phyloP scores from a whole-genome alignment of 2,113 vertebrate species.

The Hymenochirus boettgeri region DNA sequence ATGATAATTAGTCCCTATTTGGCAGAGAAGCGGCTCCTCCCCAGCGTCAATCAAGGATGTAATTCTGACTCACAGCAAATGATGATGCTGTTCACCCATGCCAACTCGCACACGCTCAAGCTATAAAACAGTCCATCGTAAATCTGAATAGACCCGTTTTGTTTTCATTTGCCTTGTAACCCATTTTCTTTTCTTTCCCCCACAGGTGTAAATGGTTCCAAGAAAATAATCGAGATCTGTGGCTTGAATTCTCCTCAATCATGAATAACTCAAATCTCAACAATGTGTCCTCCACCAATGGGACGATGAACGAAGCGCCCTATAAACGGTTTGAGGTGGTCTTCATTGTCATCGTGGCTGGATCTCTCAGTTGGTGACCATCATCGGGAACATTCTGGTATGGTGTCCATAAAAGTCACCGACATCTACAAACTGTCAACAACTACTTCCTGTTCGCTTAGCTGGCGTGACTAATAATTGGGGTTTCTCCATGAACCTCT shows the following conservation, averaged over 20 bases:
- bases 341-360: slow-evolving; percentile 95
- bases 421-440: slow-evolving; percentile 96
- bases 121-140: too few relatives aligned
- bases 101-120: too few relatives aligned
- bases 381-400: slow-evolving; percentile 97
- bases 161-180: too few relatives aligned
- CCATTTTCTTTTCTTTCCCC: slow-evolving; percentile 45
- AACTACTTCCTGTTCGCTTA: slow-evolving; percentile 97
- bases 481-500: slow-evolving; percentile 98
- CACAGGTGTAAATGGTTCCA: slow-evolving; percentile 58
- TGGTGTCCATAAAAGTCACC: slow-evolving; percentile 97
- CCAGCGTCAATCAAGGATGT: too few relatives aligned
- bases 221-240: slow-evolving; percentile 33
- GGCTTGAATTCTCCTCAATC: slow-evolving; percentile 51
- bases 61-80: too few relatives aligned
- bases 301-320: slow-evolving; percentile 69
- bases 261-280: slow-evolving; percentile 82
- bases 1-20: too few relatives aligned
- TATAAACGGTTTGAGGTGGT: slow-evolving; percentile 97
- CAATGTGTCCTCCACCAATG: slow-evolving; percentile 81
- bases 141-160: too few relatives aligned
- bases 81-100: too few relatives aligned
- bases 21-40: too few relatives aligned
- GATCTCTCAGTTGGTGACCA: slow-evolving; percentile 94
- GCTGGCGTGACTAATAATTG: slow-evolving; percentile 95